A percentile compares a stretch with the other conserved stretches of the same genome.
Conservation (phyloP, 2,888 invertebrate species). For the Phania funesta region DNA sequence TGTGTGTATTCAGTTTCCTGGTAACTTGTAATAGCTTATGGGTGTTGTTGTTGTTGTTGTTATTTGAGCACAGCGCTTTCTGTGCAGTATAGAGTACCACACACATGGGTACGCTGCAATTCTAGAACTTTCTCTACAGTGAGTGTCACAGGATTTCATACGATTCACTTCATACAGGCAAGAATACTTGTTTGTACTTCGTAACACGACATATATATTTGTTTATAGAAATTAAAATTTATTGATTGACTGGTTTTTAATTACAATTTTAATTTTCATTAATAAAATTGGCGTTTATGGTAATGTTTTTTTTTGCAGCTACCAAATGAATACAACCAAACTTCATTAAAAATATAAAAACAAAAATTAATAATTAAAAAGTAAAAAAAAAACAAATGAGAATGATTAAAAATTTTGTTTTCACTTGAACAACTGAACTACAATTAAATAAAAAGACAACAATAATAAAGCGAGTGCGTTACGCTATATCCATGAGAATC, state of each 20-base stretch:
- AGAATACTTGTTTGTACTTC: no score
- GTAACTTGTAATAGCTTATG: no score
- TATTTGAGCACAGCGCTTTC: no score
- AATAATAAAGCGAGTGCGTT: not conserved
- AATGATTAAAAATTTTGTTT: not conserved
- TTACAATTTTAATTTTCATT: slow-evolving; percentile 43
- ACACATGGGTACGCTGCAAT: no score
- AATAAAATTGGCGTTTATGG: slow-evolving; percentile 37
- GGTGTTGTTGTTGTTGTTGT: no score
- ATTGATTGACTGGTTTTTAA: slow-evolving; percentile 67
- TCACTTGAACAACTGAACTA: not conserved
- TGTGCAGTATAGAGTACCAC: no score
- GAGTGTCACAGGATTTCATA: no score
- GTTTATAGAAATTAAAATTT: slow-evolving; percentile 28
- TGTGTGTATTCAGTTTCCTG: no score
- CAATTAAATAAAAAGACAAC: slow-evolving; percentile 7
- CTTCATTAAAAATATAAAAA: not conserved
- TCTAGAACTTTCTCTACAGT: no score
- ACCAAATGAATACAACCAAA: slow-evolving; percentile 3
- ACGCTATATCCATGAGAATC: not conserved
- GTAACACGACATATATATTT: not conserved
- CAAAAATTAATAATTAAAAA: slow-evolving; percentile 19
- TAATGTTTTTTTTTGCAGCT: slow-evolving; percentile 33
- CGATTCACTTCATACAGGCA: no score
- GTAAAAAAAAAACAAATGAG: not conserved